Percentiles rank a stretch among this genome's conserved stretches.
These are phyloP conservation scores for Columba janthina DNA, from an alignment of 2,113 vertebrate genomes.

Conservation along the genomic window DNA sequence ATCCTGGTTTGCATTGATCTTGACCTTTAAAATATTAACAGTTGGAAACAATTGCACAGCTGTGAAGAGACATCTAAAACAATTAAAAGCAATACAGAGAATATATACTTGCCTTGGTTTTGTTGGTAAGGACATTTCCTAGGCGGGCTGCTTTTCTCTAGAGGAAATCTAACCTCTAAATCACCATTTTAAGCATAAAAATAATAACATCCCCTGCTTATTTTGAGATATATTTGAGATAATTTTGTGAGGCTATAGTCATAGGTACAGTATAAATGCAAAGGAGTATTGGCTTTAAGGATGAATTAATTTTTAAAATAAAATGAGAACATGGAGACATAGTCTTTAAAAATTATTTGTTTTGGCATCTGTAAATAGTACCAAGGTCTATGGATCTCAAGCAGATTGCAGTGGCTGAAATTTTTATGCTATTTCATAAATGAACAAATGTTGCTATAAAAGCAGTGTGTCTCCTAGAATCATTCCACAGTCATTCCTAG, in stretches of 20 bases:
- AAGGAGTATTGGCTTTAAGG: neutral
- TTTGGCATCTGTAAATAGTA: neutral
- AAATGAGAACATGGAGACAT: neutral
- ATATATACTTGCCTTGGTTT: neutral
- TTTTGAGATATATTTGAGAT: neutral
- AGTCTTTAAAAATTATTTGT: neutral
- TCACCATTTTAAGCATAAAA: neutral
- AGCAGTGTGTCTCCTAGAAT: neutral
- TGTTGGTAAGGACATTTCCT: neutral
- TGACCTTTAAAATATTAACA: conserved; percentile 28
- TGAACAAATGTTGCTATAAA: neutral
- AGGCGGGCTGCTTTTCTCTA: neutral
- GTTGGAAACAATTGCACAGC: neutral
- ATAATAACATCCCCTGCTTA: neutral
- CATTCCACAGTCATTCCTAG: neutral
- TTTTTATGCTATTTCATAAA: neutral
- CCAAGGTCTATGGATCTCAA: neutral
- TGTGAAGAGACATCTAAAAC: conserved; percentile 21
- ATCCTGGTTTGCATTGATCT: neutral
- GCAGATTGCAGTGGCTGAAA: neutral
- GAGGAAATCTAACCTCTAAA: neutral
- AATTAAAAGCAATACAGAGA: conserved; percentile 38
- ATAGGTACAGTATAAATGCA: neutral
- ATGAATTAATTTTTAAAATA: neutral
- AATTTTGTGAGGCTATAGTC: neutral